A percentile compares a stretch with the other conserved stretches of the same genome.
Conservation (phyloP, 2,797 vertebrate species). For the Siniperca scherzeri region DNA sequence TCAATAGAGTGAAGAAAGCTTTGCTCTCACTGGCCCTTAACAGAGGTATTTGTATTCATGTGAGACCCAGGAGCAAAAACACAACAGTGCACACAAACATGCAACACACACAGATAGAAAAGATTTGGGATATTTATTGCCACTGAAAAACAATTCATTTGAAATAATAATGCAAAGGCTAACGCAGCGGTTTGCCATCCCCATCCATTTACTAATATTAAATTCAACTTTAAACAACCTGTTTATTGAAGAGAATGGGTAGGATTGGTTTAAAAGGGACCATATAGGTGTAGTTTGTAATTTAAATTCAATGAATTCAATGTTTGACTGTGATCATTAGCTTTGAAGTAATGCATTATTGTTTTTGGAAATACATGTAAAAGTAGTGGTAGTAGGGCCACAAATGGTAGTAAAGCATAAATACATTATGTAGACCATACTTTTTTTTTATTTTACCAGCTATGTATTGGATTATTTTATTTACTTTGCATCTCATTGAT, state of each 20-base stretch:
- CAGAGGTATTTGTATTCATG: constrained; percentile 86
- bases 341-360: neutral
- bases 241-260: constrained; percentile 22
- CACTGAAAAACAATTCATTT: constrained; percentile 51
- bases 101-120: constrained; percentile 42
- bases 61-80: constrained; percentile 75
- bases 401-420: neutral
- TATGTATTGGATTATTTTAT: neutral
- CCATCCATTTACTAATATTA: constrained; percentile 43
- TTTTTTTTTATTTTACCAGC: neutral
- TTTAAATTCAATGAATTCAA: constrained; percentile 12
- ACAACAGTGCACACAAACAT: constrained; percentile 43
- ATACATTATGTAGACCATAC: neutral
- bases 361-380: neutral
- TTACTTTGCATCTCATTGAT: neutral
- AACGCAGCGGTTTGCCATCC: constrained; percentile 8
- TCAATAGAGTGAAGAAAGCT: constrained; percentile 86
- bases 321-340: neutral
- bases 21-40: constrained; percentile 77
- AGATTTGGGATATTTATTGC: constrained; percentile 48
- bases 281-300: neutral
- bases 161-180: constrained; percentile 36
- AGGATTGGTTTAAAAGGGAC: neutral
- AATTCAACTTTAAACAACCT: constrained; percentile 40
- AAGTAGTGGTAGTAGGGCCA: neutral